phyloP scores from a whole-genome alignment of 92 coral and sea anemone genomes.

The Actinernus sp. region DNA sequence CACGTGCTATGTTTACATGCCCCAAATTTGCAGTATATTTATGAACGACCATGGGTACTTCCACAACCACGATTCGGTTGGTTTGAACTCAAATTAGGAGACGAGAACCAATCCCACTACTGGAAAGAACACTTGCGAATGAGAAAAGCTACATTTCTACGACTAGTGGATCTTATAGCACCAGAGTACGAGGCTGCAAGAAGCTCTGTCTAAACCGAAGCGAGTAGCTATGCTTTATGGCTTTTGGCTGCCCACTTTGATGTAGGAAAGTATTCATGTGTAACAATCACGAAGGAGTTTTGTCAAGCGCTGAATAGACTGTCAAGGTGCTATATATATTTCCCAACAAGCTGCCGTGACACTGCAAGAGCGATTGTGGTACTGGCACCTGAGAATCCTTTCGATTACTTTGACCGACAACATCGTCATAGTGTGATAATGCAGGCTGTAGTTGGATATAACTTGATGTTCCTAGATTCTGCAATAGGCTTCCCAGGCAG shows the following conservation, averaged over 20 bases:
- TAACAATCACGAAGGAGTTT: slow-evolving; percentile 58
- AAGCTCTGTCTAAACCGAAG: slow-evolving; percentile 41
- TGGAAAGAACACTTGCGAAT: slow-evolving; percentile 80
- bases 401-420: slow-evolving; percentile 41
- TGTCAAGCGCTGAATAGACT: slow-evolving; percentile 42
- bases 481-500: slow-evolving; percentile 61
- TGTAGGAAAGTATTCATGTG: slow-evolving; percentile 73
- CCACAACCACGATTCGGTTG: too few relatives aligned
- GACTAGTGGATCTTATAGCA: slow-evolving; percentile 47
- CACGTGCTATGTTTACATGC: too few relatives aligned
- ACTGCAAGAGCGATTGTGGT: slow-evolving; percentile 42
- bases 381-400: slow-evolving; percentile 22
- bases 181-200: slow-evolving; percentile 46
- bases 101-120: slow-evolving; percentile 52
- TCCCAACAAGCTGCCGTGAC: slow-evolving; percentile 23
- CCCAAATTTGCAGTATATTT: too few relatives aligned
- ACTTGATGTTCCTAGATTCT: slow-evolving; percentile 37
- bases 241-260: slow-evolving; percentile 67
- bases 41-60: too few relatives aligned
- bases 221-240: slow-evolving; percentile 78
- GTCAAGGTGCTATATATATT: slow-evolving; percentile 36
- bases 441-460: slow-evolving; percentile 61
- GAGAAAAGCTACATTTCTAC: slow-evolving; percentile 54
- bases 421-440: slow-evolving; percentile 42
- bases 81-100: slow-evolving; percentile 46